Evolutionary conservation across 2,113 vertebrate species (phyloP), one percentile per base, ranked within the genome.

Genomic region (Zingel zingel): DNA sequence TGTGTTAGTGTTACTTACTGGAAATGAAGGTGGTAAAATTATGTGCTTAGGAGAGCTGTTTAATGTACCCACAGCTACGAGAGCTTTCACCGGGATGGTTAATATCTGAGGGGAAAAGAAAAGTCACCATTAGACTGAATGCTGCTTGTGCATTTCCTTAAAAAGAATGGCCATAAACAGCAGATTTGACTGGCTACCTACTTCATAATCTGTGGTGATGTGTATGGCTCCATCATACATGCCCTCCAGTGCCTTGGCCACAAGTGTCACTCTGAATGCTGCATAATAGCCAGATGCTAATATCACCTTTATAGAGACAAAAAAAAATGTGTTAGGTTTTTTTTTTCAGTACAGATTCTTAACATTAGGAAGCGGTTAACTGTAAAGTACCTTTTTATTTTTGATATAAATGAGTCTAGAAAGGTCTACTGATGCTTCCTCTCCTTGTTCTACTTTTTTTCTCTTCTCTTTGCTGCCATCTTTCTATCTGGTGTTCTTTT

Each of bases 131-230:
- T 9, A 36, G 1, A 62, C 8, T 30, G 5, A 39, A 56, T 0
- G 2, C 3, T 3, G 45, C 16, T 12, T 6, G 10, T 2, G 5
- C 15, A 51, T 51, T 56, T 7, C 21, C 73, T 75, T 56, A 2
- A 47, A 33, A 47, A 25, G 18, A 23, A 48, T 0, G 8, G 7
- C 11, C 14, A 39, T 15, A 4, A 50, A 62, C 66, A 25, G 16
- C 4, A 27, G 59, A 59, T 2, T 0, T 14, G 12, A 75, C 47
- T 1, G 1, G 4, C 0, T 0, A 63, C 83, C 3, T 93, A 99
- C 98, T 97, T 99, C 98, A 85, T 98, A 99, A 92, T 99, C 98
- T 89, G 98, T 99, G 0, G 97, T 97, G 80, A 99, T 97, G 91
- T 99, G 98, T 74, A 99, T 93, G 67, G 98, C 98, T 89, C 97